phyloP scores from a whole-genome alignment of 2,888 invertebrate species.

The Smittia aterrima region DNA sequence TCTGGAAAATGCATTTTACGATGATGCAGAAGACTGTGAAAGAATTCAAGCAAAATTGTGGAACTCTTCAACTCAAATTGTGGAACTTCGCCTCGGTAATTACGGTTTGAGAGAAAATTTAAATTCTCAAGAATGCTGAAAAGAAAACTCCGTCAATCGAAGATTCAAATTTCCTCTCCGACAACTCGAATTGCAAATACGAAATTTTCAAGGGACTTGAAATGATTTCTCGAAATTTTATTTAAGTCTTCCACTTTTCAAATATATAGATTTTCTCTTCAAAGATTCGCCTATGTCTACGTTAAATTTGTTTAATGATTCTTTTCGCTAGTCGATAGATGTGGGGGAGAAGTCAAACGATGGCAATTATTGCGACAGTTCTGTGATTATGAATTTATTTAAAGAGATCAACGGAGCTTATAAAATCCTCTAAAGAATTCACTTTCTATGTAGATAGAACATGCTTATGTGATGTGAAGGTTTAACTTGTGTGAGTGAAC shows the following conservation, averaged over 20 bases:
- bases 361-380: neutral
- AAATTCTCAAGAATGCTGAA: too few relatives aligned
- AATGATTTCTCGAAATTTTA: neutral
- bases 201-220: neutral
- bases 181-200: neutral
- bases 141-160: neutral
- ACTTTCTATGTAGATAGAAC: too few relatives aligned
- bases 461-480: too few relatives aligned
- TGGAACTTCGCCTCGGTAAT: too few relatives aligned
- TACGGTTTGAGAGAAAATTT: too few relatives aligned
- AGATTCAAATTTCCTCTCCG: neutral
- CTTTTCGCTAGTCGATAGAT: neutral
- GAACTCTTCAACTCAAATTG: too few relatives aligned
- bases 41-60: too few relatives aligned
- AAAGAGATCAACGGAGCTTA: neutral
- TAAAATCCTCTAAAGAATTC: too few relatives aligned
- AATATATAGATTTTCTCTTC: conserved; percentile 1
- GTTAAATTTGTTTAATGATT: neutral
- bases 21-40: too few relatives aligned
- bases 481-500: too few relatives aligned
- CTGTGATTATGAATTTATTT: neutral
- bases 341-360: neutral
- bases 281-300: neutral
- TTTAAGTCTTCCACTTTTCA: conserved; percentile 1
- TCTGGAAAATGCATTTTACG: too few relatives aligned